phyloP scores from a whole-genome alignment of 2,797 vertebrate genomes.

The Darevskia mixta region DNA sequence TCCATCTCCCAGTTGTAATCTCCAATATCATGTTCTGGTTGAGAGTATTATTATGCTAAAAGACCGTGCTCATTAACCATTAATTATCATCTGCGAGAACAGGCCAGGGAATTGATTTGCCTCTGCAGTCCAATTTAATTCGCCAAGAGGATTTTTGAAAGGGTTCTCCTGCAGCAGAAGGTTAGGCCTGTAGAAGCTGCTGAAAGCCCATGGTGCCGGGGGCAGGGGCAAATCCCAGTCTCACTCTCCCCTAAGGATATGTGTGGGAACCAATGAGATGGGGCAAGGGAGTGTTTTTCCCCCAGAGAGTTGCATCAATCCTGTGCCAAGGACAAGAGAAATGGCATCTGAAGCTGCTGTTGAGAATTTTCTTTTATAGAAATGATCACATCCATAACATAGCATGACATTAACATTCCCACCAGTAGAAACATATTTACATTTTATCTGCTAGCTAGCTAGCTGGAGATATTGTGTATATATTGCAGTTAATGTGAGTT shows the following conservation, averaged over 20 bases:
- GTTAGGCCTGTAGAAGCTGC: neutral
- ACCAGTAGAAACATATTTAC: too few relatives aligned
- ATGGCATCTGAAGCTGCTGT: neutral
- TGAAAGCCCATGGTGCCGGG: neutral
- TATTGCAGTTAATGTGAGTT: too few relatives aligned
- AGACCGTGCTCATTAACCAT: neutral
- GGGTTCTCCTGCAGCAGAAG: neutral
- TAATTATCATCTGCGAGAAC: constrained; percentile 12
- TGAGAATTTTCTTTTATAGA: too few relatives aligned
- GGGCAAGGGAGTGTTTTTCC: too few relatives aligned
- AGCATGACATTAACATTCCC: too few relatives aligned
- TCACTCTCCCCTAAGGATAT: neutral
- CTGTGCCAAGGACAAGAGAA: neutral
- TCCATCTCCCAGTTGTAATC: neutral
- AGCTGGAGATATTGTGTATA: too few relatives aligned
- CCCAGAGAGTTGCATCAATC: neutral
- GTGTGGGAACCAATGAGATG: neutral
- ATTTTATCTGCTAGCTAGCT: too few relatives aligned
- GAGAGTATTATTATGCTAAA: neutral
- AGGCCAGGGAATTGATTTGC: neutral
- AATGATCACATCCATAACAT: too few relatives aligned
- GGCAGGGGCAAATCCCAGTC: neutral
- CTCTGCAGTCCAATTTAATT: neutral
- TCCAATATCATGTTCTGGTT: neutral
- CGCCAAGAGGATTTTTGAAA: neutral